phyloP scores from a whole-genome alignment of 2,888 invertebrate species.

The Apodemia zela region DNA sequence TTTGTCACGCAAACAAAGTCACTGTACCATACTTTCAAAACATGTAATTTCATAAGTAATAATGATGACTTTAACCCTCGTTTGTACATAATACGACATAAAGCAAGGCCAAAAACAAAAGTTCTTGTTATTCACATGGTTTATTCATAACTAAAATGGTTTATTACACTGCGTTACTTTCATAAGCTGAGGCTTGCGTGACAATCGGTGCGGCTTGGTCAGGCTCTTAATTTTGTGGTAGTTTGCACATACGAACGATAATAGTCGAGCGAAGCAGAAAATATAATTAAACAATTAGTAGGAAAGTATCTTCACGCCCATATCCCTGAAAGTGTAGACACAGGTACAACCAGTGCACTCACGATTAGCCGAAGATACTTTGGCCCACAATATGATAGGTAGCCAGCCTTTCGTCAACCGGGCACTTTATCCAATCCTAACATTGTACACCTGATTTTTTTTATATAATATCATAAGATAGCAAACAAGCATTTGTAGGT shows the following conservation, averaged over 20 bases:
- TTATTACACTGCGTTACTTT: background rate
- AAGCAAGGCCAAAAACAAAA: background rate
- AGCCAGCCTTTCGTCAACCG: too few species aligned
- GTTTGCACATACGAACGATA: background rate
- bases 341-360: too few species aligned
- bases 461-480: too few species aligned
- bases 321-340: too few species aligned
- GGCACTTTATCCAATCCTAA: too few species aligned
- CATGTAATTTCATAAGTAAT: background rate
- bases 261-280: background rate
- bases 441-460: too few species aligned
- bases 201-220: background rate
- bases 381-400: too few species aligned
- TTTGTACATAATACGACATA: background rate
- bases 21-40: too few species aligned
- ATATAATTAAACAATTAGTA: background rate
- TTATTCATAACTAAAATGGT: conserved; percentile 4
- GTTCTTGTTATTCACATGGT: background rate
- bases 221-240: conserved; percentile 1
- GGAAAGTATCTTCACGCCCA: too few species aligned
- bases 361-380: too few species aligned
- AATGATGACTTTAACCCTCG: background rate
- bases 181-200: conserved; percentile 9
- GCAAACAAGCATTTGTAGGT: too few species aligned
- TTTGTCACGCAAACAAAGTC: too few species aligned